Percentiles rank a stretch among this genome's conserved stretches.
These are phyloP conservation scores for Ianthella basta DNA, from an alignment of 37 sponge, comb jelly and placozoan genomes.

Conservation along the genomic window DNA sequence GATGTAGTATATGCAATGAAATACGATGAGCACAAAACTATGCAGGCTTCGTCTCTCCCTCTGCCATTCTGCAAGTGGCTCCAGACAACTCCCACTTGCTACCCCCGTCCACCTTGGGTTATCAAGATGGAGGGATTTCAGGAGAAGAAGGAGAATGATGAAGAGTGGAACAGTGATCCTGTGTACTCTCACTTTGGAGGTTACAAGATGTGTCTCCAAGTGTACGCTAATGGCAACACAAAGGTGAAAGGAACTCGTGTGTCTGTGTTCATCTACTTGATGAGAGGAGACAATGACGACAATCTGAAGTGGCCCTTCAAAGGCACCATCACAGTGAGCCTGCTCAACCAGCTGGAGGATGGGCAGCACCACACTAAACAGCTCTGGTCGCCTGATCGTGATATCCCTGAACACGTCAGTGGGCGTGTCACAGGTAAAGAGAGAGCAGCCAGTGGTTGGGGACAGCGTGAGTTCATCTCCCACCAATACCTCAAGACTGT, in stretches of 20 bases:
- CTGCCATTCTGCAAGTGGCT: constrained; percentile 13
- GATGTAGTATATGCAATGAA: no score
- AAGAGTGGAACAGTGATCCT: constrained; percentile 44
- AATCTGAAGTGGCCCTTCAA: constrained; percentile 50
- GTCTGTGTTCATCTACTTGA: constrained; percentile 42
- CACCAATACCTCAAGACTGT: background rate
- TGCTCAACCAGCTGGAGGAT: constrained; percentile 56
- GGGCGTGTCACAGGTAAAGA: background rate
- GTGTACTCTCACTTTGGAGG: constrained; percentile 58
- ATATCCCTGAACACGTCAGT: background rate
- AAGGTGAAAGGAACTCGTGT: constrained; percentile 29
- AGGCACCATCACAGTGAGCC: constrained; percentile 45
- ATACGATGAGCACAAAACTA: no score
- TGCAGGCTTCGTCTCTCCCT: background rate
- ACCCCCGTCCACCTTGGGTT: constrained; percentile 20
- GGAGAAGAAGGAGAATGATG: constrained; percentile 6
- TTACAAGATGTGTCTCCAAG: constrained; percentile 42
- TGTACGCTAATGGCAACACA: constrained; percentile 26
- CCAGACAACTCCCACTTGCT: constrained; percentile 14
- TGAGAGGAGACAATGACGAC: constrained; percentile 56
- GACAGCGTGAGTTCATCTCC: background rate
- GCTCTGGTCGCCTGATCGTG: background rate
- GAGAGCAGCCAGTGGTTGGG: background rate
- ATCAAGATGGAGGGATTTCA: constrained; percentile 7
- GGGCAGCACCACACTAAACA: constrained; percentile 19